Conservation (phyloP, 2,113 vertebrate species). For the Xiphophorus couchianus region DNA sequence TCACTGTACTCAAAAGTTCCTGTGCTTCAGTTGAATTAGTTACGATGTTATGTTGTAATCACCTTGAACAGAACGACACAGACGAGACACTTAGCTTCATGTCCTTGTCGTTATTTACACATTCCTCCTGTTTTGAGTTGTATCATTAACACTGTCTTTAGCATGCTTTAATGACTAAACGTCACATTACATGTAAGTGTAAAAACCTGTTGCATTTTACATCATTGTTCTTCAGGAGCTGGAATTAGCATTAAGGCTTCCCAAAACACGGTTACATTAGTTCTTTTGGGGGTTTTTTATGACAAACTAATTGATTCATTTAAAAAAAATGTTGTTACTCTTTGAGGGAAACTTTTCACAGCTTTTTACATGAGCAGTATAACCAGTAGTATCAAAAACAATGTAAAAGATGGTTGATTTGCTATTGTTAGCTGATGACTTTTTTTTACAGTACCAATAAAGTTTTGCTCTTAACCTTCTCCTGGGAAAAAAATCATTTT, state of each 20-base stretch:
- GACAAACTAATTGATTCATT: neutral
- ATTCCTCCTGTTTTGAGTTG: neutral
- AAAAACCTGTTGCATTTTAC: neutral
- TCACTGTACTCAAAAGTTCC: too few relatives aligned
- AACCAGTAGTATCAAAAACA: constrained; percentile 71
- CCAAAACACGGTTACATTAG: neutral
- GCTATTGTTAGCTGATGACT: constrained; percentile 57
- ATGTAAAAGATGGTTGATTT: constrained; percentile 67
- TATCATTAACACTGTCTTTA: neutral
- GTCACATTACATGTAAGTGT: neutral
- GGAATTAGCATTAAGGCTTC: neutral
- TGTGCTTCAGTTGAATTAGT: neutral
- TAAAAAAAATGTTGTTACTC: constrained; percentile 51
- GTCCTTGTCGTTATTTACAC: neutral
- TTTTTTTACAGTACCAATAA: constrained; percentile 79
- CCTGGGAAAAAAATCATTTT: constrained; percentile 1
- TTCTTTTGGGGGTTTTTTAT: neutral
- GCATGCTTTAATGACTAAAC: neutral
- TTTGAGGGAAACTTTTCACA: constrained; percentile 28
- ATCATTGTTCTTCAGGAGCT: too few relatives aligned
- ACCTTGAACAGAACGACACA: neutral
- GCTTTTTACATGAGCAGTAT: constrained; percentile 54
- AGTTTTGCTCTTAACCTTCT: constrained; percentile 78
- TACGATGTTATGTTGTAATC: neutral
- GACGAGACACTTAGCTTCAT: neutral